Conservation (phyloP, 2,888 invertebrate genomes). For the Bombyx huttoni region DNA sequence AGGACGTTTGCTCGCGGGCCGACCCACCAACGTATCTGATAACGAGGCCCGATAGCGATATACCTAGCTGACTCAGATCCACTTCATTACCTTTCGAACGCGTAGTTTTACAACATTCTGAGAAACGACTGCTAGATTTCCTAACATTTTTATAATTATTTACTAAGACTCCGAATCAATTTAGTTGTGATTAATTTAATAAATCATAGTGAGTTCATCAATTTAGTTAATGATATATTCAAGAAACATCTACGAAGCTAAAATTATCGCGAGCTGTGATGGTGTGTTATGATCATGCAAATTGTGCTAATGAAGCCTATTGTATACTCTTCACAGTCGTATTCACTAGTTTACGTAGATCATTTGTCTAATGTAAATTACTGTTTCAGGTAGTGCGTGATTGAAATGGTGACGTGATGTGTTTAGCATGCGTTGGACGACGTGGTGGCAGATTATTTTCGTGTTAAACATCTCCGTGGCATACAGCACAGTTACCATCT, state of each 20-base stretch:
- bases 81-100: constrained; percentile 19
- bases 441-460: constrained; percentile 43
- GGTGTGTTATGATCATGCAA: neutral
- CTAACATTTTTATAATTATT: no score
- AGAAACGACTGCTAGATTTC: neutral
- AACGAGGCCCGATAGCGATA: constrained; percentile 49
- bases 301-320: neutral
- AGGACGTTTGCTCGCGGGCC: constrained; percentile 9
- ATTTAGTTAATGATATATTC: neutral
- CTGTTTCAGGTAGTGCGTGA: constrained; percentile 25
- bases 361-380: constrained; percentile 3
- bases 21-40: constrained; percentile 46
- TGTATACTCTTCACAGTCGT: neutral
- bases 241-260: constrained; percentile 1
- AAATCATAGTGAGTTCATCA: neutral
- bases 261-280: constrained; percentile 4
- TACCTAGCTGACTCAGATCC: constrained; percentile 49
- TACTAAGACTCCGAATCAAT: no score
- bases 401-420: constrained; percentile 59
- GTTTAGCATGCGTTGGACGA: constrained; percentile 42
- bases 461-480: constrained; percentile 32
- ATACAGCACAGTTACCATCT: constrained; percentile 50
- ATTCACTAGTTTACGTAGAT: neutral
- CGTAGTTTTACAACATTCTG: constrained; percentile 5
- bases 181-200: neutral